A percentile compares a stretch with the other conserved stretches of the same genome.
Conservation (phyloP, 2,797 vertebrate species). For the Rhinatrema bivittatum region DNA sequence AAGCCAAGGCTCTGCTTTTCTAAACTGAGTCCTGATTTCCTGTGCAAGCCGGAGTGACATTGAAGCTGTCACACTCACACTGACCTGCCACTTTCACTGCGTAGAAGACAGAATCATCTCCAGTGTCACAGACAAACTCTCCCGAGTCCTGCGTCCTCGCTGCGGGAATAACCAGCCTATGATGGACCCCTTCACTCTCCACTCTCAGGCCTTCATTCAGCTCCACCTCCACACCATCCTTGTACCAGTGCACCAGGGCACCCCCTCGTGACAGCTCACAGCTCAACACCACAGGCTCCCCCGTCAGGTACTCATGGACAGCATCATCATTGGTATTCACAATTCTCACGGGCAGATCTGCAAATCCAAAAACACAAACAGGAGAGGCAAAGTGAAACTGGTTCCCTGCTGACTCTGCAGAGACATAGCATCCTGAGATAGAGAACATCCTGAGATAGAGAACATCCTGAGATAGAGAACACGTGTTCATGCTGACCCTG, state of each 20-base stretch:
- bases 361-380: accelerated
- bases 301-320: slow-evolving; percentile 59
- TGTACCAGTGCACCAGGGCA: slow-evolving; percentile 73
- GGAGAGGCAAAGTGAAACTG: too few relatives aligned
- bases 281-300: slow-evolving; percentile 75
- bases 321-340: slow-evolving; percentile 78
- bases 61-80: too few relatives aligned
- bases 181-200: slow-evolving; percentile 64
- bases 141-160: slow-evolving; percentile 68
- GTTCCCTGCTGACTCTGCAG: too few relatives aligned
- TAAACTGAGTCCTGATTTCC: too few relatives aligned
- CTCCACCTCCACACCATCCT: slow-evolving; percentile 82
- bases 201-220: slow-evolving; percentile 62
- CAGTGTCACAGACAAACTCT: slow-evolving; percentile 85
- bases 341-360: slow-evolving; percentile 79
- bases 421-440: too few relatives aligned
- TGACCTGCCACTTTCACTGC: slow-evolving; percentile 80
- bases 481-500: too few relatives aligned
- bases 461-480: too few relatives aligned
- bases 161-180: slow-evolving; percentile 67
- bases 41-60: too few relatives aligned
- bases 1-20: too few relatives aligned
- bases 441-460: too few relatives aligned
- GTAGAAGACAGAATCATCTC: slow-evolving; percentile 83
- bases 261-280: slow-evolving; percentile 76